Base-by-base conservation (phyloP, 2,888 invertebrate genomes). In the Prosopocoilus inquinatus region DNA sequence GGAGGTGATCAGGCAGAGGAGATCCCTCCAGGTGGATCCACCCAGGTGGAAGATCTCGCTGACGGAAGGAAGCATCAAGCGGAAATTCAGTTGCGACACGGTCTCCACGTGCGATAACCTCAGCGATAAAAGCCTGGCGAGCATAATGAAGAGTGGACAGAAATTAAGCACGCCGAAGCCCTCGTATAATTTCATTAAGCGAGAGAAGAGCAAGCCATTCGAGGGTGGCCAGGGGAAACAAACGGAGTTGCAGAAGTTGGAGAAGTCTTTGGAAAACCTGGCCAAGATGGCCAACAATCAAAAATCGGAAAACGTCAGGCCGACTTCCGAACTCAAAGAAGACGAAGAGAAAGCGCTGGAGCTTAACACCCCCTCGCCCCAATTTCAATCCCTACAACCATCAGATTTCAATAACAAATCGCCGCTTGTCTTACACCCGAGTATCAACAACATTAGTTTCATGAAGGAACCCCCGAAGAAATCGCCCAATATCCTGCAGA, bases 371-470 rank as follows among this genome's bases (percentile, higher is more conserved):
- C 66, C 72, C 9, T 71, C 75, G 3, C 73, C 74, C 0, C 71
- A 35, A 9, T 50, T 50, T 33, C 55, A 76, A 55, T 74, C 76
- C 1, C 61, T 76, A 11, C 75, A 76, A 55, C 55, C 70, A 55
- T 62, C 41, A 55, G 70, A 70, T 55, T 72, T 71, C 11, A 67
- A 70, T 9, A 41, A 70, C 9, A 61, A 73, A 13, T 4, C 15
- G 0, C 36, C 9, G 15, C 73, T 67, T 16, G 57, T 69, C 20
- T 73, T 63, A 64, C 78, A 64, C 67, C 78, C 67, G 1, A 70
- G 68, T 52, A 75, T 77, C 47, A 77, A 73, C 60, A 78, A 76
- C 59, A 73, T 77, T 34, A 74, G 69, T 59, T 76, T 78, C 63
- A 53, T 46, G 15, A 70, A 54, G 63, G 70, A 61, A 36, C 64